Conservation (phyloP, 2,113 vertebrate species). For the Malurus melanocephalus region DNA sequence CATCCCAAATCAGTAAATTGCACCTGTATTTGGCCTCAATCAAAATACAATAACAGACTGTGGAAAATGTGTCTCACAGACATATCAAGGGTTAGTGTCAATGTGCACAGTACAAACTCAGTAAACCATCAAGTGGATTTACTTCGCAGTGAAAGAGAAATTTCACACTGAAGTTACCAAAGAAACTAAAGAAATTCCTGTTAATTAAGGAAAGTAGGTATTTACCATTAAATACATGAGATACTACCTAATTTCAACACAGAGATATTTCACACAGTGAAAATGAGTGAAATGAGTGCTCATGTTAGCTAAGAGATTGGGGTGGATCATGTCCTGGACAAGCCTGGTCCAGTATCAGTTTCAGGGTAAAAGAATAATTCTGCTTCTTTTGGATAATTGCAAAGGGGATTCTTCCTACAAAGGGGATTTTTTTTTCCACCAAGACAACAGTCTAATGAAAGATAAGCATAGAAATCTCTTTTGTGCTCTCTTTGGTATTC, state of each 20-base stretch:
- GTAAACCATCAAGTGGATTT: not conserved
- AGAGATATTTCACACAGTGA: not conserved
- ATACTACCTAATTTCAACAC: not conserved
- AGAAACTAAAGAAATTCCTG: not conserved
- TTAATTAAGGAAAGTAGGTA: not conserved
- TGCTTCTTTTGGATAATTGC: not conserved
- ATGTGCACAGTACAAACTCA: not conserved
- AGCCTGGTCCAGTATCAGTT: not conserved
- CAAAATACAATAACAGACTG: not conserved
- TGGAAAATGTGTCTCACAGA: not conserved
- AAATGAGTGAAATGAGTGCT: not conserved
- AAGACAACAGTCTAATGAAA: fast-evolving
- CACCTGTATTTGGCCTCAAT: not conserved
- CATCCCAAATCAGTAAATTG: not conserved
- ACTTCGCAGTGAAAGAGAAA: not conserved
- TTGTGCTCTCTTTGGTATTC: not conserved
- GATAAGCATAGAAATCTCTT: not conserved
- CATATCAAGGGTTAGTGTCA: not conserved
- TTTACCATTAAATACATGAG: not conserved
- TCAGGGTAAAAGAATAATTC: not conserved
- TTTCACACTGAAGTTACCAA: not conserved
- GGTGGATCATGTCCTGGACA: not conserved
- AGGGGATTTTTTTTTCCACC: not conserved
- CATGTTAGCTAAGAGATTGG: not conserved
- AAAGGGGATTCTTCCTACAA: not conserved